Conservation (phyloP, 2,113 vertebrate species). For the Delphinapterus leucas region DNA sequence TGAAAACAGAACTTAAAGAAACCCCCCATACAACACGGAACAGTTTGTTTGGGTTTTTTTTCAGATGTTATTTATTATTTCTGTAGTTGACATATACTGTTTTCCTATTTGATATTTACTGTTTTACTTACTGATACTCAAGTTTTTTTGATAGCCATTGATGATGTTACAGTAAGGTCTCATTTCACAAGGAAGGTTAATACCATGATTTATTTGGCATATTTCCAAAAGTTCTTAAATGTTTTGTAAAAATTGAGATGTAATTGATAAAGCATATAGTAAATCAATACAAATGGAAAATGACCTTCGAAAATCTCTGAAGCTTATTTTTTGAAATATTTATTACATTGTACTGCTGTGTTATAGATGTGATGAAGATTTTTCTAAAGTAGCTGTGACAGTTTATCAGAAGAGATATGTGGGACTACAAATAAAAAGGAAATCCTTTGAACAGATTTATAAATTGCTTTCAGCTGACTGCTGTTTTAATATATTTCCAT, state of each 20-base stretch:
- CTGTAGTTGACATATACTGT: background rate
- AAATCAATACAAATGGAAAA: slow-evolving; percentile 27
- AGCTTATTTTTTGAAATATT: slow-evolving; percentile 17
- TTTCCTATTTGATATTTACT: background rate
- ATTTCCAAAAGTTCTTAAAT: background rate
- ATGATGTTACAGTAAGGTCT: background rate
- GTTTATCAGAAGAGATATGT: slow-evolving; percentile 21
- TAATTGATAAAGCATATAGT: background rate
- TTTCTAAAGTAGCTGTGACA: slow-evolving; percentile 42
- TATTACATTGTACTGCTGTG: background rate
- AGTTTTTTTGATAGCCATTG: background rate
- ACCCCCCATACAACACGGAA: background rate
- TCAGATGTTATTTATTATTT: background rate
- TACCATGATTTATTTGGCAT: background rate
- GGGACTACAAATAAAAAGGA: slow-evolving; percentile 54
- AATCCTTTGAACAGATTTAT: slow-evolving; percentile 57
- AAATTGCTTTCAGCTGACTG: slow-evolving; percentile 33
- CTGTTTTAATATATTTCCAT: slow-evolving; percentile 42
- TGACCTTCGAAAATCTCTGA: slow-evolving; percentile 22
- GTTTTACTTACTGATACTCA: background rate
- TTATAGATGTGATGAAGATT: slow-evolving; percentile 43
- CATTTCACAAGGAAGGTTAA: background rate
- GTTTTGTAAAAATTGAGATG: background rate
- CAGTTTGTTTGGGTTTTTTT: background rate
- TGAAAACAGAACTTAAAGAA: background rate